Evolutionary conservation across 2,888 invertebrate species (phyloP).

Genomic region (Nemoura dubitans): DNA sequence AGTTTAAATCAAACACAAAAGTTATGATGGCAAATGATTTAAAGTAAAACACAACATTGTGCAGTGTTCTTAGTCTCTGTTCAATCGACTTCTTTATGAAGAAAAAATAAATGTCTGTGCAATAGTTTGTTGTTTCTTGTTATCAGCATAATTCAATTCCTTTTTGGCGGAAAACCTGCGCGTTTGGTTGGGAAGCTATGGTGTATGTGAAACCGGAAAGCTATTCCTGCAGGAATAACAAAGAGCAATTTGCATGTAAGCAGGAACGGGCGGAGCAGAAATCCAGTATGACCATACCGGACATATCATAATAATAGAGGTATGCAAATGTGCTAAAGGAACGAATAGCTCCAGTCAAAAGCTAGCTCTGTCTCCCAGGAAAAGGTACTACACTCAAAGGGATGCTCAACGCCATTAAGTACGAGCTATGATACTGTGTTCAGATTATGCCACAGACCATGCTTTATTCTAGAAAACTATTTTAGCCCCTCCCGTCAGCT

Average conservation of each 20-base stretch:
- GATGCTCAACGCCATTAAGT: too few species aligned
- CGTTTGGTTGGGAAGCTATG: neutral
- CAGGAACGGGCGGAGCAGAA: neutral
- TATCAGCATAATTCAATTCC: neutral
- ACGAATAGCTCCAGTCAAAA: neutral
- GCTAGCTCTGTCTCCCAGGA: neutral
- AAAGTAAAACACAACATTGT: neutral
- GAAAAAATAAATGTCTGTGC: neutral
- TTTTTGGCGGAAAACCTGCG: neutral
- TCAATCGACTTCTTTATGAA: too few species aligned
- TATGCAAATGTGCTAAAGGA: neutral
- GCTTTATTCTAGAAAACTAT: too few species aligned
- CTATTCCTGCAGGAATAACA: neutral
- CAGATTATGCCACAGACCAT: too few species aligned
- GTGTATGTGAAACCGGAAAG: neutral
- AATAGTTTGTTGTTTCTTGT: neutral
- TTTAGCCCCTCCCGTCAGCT: too few species aligned
- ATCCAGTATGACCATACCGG: neutral
- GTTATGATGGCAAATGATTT: neutral
- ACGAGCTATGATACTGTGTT: too few species aligned
- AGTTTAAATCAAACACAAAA: neutral
- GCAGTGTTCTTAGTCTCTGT: neutral
- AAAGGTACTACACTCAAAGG: too few species aligned
- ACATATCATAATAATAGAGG: neutral
- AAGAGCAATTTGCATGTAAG: constrained; percentile 7